Evolutionary conservation across 2,797 vertebrate species (phyloP).

Genomic region (Melopsittacus undulatus): DNA sequence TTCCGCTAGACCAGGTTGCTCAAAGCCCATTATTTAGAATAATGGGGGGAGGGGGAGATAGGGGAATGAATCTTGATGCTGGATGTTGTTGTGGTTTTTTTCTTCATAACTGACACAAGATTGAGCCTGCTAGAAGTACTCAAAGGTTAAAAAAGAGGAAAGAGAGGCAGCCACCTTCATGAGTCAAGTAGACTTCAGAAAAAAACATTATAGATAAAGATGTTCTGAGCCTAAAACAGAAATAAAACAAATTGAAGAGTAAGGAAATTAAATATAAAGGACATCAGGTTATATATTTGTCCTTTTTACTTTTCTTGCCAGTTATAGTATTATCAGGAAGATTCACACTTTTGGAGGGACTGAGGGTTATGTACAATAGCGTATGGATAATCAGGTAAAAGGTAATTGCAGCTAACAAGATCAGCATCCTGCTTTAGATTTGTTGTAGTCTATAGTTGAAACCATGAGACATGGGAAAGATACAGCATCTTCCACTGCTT

Average conservation of each 20-base stretch:
- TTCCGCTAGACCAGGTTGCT: not conserved
- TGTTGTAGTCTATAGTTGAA: not conserved
- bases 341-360: not conserved
- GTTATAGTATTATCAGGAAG: not conserved
- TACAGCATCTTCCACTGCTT: not conserved
- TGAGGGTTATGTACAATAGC: not conserved
- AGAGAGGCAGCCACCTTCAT: not conserved
- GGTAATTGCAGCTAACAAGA: not conserved
- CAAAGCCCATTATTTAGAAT: not conserved
- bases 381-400: not conserved
- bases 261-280: not conserved
- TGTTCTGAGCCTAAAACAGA: not conserved
- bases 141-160: not conserved
- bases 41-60: fast-evolving
- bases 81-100: not conserved
- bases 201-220: not conserved
- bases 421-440: not conserved
- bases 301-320: not conserved
- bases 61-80: not conserved
- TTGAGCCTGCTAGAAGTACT: not conserved
- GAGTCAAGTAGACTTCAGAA: not conserved
- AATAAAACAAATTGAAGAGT: not conserved
- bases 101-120: not conserved
- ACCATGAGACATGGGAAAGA: not conserved
- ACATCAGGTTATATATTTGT: not conserved